Base-by-base conservation (phyloP, 2,888 invertebrate genomes). In the Drosophila mimica region DNA sequence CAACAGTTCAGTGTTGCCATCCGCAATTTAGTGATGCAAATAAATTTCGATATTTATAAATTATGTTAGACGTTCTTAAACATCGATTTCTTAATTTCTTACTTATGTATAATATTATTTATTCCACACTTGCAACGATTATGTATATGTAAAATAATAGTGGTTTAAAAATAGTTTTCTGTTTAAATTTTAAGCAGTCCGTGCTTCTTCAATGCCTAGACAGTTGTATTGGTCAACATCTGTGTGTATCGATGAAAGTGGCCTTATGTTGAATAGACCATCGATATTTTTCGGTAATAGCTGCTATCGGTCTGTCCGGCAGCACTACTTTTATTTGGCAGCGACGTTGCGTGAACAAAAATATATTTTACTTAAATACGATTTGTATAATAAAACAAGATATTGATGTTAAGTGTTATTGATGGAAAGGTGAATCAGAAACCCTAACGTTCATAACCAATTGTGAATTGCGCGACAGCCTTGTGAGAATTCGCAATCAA, bases 331-430 rank as follows among this genome's bases (percentile, higher is more conserved):
- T 70, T 70, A 85, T 71, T 74, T 48, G 70, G 79, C 84, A 87
- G 74, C 81, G 79, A 86, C 90, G 86, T 86, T 86, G 90, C 90
- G 86, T 89, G 90, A 88, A 90, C 78, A 82, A 82, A 82, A 82
- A 78, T 80, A 88, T 77, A 89, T 80, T 85, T 84, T 84, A 82
- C 79, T 72, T 76, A 85, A 90, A 90, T 86, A 88, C 25, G 74
- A 76, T 82, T 76, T 73, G 79, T 76, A 74, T 73, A 78, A 62
- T 76, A 67, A 59, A 80, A 73, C 67, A 62, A 71, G 61, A 61
- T 54, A 59, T 83, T 87, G 73, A 89, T 81, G 84, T 74, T 70
- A 43, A 67, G 74, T 74, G 79, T 70, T 68, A 60, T 70, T 70
- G 67, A 74, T 59, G 20, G 73, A 79, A 83, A 86, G 88, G 86